A percentile compares a stretch with the other conserved stretches of the same genome.
Conservation (phyloP, 2,888 invertebrate species). For the Dryadula phaetusa region DNA sequence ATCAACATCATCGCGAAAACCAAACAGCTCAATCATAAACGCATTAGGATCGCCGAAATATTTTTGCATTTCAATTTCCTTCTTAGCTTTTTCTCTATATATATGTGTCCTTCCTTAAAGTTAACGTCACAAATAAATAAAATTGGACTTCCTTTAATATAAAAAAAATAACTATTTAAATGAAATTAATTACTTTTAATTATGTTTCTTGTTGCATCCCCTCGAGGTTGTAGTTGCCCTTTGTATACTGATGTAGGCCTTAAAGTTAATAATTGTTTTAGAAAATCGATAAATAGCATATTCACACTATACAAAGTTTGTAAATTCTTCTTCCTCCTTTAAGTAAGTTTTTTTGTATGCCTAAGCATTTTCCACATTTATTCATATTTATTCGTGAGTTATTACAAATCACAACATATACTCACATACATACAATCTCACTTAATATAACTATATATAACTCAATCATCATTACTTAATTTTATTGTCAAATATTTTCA, state of each 20-base stretch:
- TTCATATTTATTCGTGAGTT: too few relatives aligned
- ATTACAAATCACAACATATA: too few relatives aligned
- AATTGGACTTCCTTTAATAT: not conserved
- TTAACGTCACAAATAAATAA: constrained; percentile 1
- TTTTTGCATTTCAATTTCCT: constrained; percentile 41
- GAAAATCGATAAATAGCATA: not conserved
- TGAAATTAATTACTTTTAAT: constrained; percentile 25
- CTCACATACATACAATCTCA: too few relatives aligned
- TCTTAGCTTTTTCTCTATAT: constrained; percentile 35
- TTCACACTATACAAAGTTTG: too few relatives aligned
- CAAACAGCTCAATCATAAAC: constrained; percentile 86
- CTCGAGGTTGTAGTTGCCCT: constrained; percentile 2
- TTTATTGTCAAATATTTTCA: too few relatives aligned
- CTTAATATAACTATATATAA: too few relatives aligned
- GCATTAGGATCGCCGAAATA: constrained; percentile 81
- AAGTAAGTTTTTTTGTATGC: too few relatives aligned
- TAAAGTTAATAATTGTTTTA: constrained; percentile 7
- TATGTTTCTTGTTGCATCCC: constrained; percentile 3
- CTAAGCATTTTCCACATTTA: too few relatives aligned
- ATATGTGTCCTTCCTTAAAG: constrained; percentile 51
- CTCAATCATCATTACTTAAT: too few relatives aligned
- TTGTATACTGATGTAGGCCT: constrained; percentile 16
- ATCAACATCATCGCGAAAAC: constrained; percentile 78
- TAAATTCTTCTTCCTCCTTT: too few relatives aligned
- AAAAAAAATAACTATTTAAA: not conserved